phyloP scores from a whole-genome alignment of 2,888 invertebrate species.

The Heterodera filipjevi region DNA sequence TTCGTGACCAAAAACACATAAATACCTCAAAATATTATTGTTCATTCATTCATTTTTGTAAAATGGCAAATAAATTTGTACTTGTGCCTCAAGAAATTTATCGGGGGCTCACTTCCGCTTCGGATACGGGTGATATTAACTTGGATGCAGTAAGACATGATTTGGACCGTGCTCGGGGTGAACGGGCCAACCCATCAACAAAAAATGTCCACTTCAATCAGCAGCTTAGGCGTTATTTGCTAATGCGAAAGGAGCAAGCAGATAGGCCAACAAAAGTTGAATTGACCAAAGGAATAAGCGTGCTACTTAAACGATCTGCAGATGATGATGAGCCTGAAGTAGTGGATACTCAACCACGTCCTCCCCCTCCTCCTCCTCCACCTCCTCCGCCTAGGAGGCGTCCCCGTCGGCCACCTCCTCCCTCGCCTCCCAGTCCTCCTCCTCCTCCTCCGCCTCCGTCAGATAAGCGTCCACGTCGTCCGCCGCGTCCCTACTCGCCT shows the following conservation, averaged over 20 bases:
- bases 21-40: not conserved
- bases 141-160: conserved; percentile 5
- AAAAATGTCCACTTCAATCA: conserved; percentile 21
- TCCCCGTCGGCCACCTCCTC: not conserved
- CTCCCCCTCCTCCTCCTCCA: no score
- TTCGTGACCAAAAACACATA: not conserved
- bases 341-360: not conserved
- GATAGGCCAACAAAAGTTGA: not conserved
- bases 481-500: no score
- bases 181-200: not conserved
- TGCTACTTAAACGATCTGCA: not conserved
- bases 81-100: conserved; percentile 36
- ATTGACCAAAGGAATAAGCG: not conserved
- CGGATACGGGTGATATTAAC: conserved; percentile 14
- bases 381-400: not conserved
- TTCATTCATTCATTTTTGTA: not conserved
- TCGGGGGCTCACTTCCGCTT: not conserved
- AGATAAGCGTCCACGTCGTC: not conserved
- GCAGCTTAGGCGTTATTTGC: conserved; percentile 3
- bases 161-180: not conserved
- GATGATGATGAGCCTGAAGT: not conserved
- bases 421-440: not conserved
- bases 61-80: conserved; percentile 31
- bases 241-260: not conserved
- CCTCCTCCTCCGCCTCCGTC: not conserved